Base-by-base conservation (phyloP, 2,888 invertebrate genomes). In the Theodoxus fluviatilis region DNA sequence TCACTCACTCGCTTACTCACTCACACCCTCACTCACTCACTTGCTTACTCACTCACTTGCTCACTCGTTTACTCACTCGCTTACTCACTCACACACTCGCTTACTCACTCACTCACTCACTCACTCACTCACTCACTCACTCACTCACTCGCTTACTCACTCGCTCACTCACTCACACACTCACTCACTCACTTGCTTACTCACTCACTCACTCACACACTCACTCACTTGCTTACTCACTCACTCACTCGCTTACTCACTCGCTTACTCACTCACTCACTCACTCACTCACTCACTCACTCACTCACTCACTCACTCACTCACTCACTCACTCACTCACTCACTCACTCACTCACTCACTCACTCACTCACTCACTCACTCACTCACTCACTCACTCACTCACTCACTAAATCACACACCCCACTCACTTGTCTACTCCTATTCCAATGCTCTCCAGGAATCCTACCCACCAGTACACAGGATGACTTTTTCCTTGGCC, bases 391-490 rank as follows among this genome's bases (percentile, higher is more conserved):
- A 55, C 55, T n/a, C 55, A 55, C 25, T 2, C 12, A 12, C 55
- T 6, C n/a, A n/a, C n/a, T n/a, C n/a, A n/a, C n/a, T n/a, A n/a
- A n/a, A n/a, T n/a, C n/a, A n/a, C n/a, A n/a, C n/a, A n/a, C n/a
- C n/a, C n/a, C n/a, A n/a, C n/a, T n/a, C n/a, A n/a, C n/a, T n/a
- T n/a, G n/a, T n/a, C n/a, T n/a, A n/a, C 22, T 18, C 38, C 25
- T 57, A 47, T 59, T 38, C 25, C 18, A 28, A 71, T 63, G 18
- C 55, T 25, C 3, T 3, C 18, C 33, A 12, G 64, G n/a, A n/a
- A n/a, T n/a, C n/a, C n/a, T n/a, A n/a, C 74, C 72, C 77, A 86
- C 87, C 96, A 64, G 97, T 96, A 82, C 96, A 97, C 7, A 98
- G 89, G 1, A 96, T 90, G 37, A 96, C 91, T 84, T 93, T 93